Percentiles rank a stretch among this genome's conserved stretches.
Evolutionary conservation across 2,797 vertebrate genomes (phyloP).

Genomic region (Simalia tracyae): DNA sequence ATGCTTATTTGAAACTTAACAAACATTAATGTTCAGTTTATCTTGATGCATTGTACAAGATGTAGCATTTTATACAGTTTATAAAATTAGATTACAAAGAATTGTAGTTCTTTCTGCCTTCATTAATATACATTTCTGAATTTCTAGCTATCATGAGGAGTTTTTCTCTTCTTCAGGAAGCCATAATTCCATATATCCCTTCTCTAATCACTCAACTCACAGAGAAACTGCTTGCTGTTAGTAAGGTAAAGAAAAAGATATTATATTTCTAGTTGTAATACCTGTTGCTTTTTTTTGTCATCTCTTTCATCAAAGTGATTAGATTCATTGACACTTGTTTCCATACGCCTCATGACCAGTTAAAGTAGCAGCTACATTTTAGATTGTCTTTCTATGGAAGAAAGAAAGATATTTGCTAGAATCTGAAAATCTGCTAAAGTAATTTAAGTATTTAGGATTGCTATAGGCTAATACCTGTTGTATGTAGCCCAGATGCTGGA

Average conservation of each 20-base stretch:
- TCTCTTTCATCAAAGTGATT: background rate
- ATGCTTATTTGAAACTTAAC: background rate
- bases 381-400: background rate
- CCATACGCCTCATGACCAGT: background rate
- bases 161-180: slow-evolving; percentile 96
- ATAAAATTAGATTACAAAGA: slow-evolving; percentile 4
- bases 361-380: background rate
- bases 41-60: background rate
- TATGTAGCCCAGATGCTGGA: background rate
- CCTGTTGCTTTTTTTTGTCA: background rate
- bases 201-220: slow-evolving; percentile 95
- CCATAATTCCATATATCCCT: slow-evolving; percentile 94
- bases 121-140: slow-evolving; percentile 12
- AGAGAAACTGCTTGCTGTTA: slow-evolving; percentile 94
- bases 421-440: background rate
- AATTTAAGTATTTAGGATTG: background rate
- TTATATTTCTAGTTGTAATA: background rate
- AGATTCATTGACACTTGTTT: rapidly evolving
- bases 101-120: background rate
- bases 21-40: background rate
- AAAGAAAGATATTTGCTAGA: background rate
- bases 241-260: slow-evolving; percentile 84
- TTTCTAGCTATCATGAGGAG: slow-evolving; percentile 96
- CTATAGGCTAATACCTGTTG: background rate
- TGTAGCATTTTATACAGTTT: background rate